Evolutionary conservation across 2,113 vertebrate species (phyloP), one percentile per base, ranked within the genome.

Genomic region (Poecile atricapillus): DNA sequence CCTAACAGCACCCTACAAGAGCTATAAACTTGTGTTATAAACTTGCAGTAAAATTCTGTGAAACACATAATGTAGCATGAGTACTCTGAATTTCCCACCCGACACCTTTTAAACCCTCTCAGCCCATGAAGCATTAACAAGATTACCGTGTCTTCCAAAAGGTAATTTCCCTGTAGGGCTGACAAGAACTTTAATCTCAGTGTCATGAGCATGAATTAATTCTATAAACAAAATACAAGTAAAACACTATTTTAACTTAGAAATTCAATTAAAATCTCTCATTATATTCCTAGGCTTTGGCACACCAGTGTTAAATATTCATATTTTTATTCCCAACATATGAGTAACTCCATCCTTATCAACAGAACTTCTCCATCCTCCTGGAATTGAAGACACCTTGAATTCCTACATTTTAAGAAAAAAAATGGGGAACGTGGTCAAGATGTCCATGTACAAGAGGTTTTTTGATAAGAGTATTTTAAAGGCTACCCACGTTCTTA

Each of bases 201-300:
- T 65, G 44, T 76, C 74, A 79, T 2, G 4, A 88, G 63, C 23
- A 6, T 80, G 84, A 95, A 93, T 87, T 89, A 95, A 90, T 96
- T 88, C 77, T 67, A 89, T 83, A 94, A 88, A 95, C 69, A 95
- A 96, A 96, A 89, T 44, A 79, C 30, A 94, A 23, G 68, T 87
- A 90, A 93, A 82, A 64, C 20, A 82, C 53, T 50, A 83, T 64
- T 92, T 93, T 79, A 97, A 52, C 62, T 79, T 46, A 58, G 44
- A 87, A 89, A 93, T 47, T 68, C 43, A 83, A 95, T 93, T 94
- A 92, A 93, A 89, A 39, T 62, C 37, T 65, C 77, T 94, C 73
- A 86, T 93, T 80, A 83, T 59, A 75, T 55, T 85, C 41, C 19
- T 67, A 62, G 30, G 19, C 55, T 56, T 93, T 47, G 52, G 50